Evolutionary conservation across 2,113 vertebrate species (phyloP), one percentile per base, ranked within the genome.

Genomic region (Larimichthys crocea): DNA sequence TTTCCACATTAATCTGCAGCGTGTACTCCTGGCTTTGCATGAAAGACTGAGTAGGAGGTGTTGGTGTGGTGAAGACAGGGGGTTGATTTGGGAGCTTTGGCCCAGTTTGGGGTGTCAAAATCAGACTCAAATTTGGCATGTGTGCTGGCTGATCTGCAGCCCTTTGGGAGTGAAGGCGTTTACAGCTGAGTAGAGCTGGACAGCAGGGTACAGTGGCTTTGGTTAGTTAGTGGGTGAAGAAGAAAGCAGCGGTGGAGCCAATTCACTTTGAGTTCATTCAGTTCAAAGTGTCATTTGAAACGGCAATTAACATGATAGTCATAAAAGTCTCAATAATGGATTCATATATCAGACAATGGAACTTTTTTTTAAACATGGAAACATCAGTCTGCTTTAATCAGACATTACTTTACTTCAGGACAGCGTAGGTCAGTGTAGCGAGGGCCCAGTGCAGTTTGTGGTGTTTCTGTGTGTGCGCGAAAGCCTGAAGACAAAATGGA

Each of bases 111-210:
- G 22, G 52, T 64, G 63, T 84, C 83, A 65, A 67, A 89, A 76
- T 85, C 40, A 4, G 75, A 48, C 48, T 72, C 2, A 82, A 76
- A 86, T 80, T 64, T 79, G 46, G 20, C 70, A 10, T 78, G 57
- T 61, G 20, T 74, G 80, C 68, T 56, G 16, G 56, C 42, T 88
- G 85, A 87, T 63, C 80, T 74, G 81, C 64, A 70, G 75, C 70
- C 75, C 74, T 83, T 44, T 55, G 52, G 76, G 48, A 70, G 60
- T 48, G 76, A 76, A 78, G 49, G 61, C 8, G 5, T 79, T 80
- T 6, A 35, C 53, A 68, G 74, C 48, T 3, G 68, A 80, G 40
- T 24, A 56, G 82, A 84, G 76, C 62, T 19, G 65, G 67, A 48
- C 74, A 53, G 82, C 65, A 40, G 86, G 82, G 64, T 67, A 67